Conservation (phyloP, 92 coral and sea anemone genomes). For the Epizoanthus scotinus region DNA sequence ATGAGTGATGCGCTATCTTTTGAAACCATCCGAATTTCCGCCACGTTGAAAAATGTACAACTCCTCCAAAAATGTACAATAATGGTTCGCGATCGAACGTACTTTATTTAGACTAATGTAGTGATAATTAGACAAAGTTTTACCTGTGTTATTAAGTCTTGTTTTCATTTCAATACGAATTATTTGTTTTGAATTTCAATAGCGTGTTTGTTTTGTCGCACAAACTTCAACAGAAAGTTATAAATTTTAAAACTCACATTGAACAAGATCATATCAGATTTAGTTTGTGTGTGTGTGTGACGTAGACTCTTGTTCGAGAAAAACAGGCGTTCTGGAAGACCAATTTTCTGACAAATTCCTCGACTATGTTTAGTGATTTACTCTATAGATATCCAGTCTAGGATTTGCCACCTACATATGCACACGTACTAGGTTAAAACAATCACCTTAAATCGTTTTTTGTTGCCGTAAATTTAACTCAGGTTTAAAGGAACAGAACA, state of each 20-base stretch:
- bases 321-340: too few relatives aligned
- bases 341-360: not conserved
- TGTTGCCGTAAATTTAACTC: not conserved
- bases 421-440: too few relatives aligned
- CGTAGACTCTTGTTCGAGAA: too few relatives aligned
- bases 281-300: too few relatives aligned
- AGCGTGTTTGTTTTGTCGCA: not conserved
- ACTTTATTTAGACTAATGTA: not conserved
- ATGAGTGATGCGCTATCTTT: not conserved
- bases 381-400: not conserved
- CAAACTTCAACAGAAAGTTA: conserved; percentile 6
- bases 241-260: not conserved
- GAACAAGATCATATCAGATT: not conserved
- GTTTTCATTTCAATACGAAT: conserved; percentile 25
- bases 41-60: conserved; percentile 1
- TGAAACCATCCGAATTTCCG: too few relatives aligned
- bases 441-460: too few relatives aligned
- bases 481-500: not conserved
- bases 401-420: not conserved
- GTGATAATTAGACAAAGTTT: conserved; percentile 4
- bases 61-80: not conserved
- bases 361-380: not conserved
- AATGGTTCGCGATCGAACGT: not conserved
- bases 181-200: conserved; percentile 5
- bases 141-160: not conserved